phyloP scores from a whole-genome alignment of 2,888 invertebrate species.

The Aphodius granarius region DNA sequence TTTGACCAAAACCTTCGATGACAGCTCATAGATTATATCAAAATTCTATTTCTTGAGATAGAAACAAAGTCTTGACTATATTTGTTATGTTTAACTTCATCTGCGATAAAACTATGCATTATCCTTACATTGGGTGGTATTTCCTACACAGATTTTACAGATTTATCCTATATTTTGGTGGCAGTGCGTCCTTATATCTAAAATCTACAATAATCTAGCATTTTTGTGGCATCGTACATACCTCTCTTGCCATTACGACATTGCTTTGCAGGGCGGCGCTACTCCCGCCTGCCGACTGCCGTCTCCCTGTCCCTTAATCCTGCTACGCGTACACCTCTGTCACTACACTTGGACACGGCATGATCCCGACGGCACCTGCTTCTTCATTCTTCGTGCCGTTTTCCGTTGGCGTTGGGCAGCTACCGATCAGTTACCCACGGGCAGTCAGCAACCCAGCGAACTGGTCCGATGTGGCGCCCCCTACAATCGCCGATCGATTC shows the following conservation, averaged over 20 bases:
- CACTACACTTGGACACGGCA: constrained; percentile 42
- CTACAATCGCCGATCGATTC: constrained; percentile 45
- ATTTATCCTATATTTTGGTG: too few species aligned
- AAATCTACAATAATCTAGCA: too few species aligned
- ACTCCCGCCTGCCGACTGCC: constrained; percentile 45
- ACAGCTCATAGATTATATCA: too few species aligned
- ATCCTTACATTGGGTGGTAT: too few species aligned
- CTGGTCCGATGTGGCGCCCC: constrained; percentile 49
- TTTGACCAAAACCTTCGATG: too few species aligned
- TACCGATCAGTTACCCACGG: constrained; percentile 46
- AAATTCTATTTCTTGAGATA: too few species aligned
- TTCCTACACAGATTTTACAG: too few species aligned
- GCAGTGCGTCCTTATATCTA: too few species aligned
- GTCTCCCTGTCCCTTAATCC: constrained; percentile 30
- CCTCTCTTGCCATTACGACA: constrained; percentile 76
- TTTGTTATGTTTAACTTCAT: too few species aligned
- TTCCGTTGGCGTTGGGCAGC: constrained; percentile 43
- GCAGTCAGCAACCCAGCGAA: constrained; percentile 51
- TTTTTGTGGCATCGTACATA: constrained; percentile 43
- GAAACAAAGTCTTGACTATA: too few species aligned
- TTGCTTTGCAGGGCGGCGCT: constrained; percentile 61
- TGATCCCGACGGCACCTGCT: constrained; percentile 45
- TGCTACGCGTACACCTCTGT: constrained; percentile 26
- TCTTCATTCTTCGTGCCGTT: constrained; percentile 49
- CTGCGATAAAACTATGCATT: too few species aligned